Base-by-base conservation (phyloP, 1,140 invertebrate genomes). In the Paralvinella palmiformis region DNA sequence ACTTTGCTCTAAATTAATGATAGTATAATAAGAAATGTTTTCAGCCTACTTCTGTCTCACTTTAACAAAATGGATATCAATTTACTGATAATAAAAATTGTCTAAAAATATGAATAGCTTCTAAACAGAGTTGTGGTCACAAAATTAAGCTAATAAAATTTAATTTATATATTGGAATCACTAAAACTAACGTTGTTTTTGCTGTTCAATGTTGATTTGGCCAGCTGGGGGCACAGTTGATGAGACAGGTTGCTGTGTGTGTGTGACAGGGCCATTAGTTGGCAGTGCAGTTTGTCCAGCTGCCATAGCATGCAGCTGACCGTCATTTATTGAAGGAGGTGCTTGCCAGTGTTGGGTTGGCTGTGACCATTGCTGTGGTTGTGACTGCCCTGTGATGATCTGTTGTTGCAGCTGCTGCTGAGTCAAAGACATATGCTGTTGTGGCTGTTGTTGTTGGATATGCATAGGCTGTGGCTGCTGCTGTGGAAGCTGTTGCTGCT, bases 401-500 rank as follows among this genome's bases (percentile, higher is more conserved):
- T 48, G 62, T 15, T 35, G 62, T 29, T 57, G 62, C 62, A 27
- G 50, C 53, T 37, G 32, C 27, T 27, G 27, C 32, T 32, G 31
- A 22, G 57, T 17, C 41, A 45, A 20, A 53, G 59, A 13, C 10
- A n/a, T 24, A 4, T 59, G 33, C 45, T 45, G 52, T 20, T 59
- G 59, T 27, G n/a, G 41, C 59, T 62, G 59, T 27, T 53, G 50
- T 27, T n/a, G 15, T 2, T 64, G 31, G 22, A 24, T n/a, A n/a
- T 48, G 55, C 31, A 15, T 41, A 15, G 27, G 7, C 58, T 68
- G 68, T 22, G 35, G 59, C 15, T 59, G 66, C 33, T 66, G 64
- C 29, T 61, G 60, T 35, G 63, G 64, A 29, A 58, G 57, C 20
- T 58, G 52, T 37, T 41, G 36, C 20, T 70, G 68, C 60, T 70